A percentile compares a stretch with the other conserved stretches of the same genome.
phyloP scores from a whole-genome alignment of 2,797 vertebrate species.

The Callimico goeldii region DNA sequence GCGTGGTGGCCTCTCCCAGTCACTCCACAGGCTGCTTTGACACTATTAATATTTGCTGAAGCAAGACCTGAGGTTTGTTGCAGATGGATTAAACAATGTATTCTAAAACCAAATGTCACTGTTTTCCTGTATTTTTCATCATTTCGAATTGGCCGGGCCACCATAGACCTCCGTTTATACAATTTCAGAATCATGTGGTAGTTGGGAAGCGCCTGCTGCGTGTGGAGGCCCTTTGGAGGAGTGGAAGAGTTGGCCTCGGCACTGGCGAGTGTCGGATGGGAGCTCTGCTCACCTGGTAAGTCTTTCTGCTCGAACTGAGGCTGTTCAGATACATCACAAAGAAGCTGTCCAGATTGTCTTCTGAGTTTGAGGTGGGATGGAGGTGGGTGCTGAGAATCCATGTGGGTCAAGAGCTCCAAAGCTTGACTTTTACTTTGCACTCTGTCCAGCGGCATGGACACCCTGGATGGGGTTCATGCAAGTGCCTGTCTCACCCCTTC shows the following conservation, averaged over 20 bases:
- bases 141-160: not conserved
- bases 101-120: conserved; percentile 39
- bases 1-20: conserved; percentile 6
- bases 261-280: not conserved
- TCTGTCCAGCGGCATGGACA: not conserved
- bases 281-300: not conserved
- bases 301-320: not conserved
- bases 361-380: not conserved
- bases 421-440: conserved; percentile 12
- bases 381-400: not conserved
- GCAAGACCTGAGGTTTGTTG: conserved; percentile 41
- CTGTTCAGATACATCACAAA: not conserved
- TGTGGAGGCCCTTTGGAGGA: not conserved
- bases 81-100: conserved; percentile 41
- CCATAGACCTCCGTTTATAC: not conserved
- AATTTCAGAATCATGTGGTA: not conserved
- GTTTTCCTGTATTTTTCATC: not conserved
- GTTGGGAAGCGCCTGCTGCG: not conserved
- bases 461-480: not conserved
- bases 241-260: not conserved
- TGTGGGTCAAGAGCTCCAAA: not conserved
- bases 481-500: not conserved
- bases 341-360: not conserved
- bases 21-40: conserved; percentile 4
- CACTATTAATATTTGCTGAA: conserved; percentile 68